Evolutionary conservation across 2,888 invertebrate genomes (phyloP).

Genomic region (Drosophila cyrtoloma): DNA sequence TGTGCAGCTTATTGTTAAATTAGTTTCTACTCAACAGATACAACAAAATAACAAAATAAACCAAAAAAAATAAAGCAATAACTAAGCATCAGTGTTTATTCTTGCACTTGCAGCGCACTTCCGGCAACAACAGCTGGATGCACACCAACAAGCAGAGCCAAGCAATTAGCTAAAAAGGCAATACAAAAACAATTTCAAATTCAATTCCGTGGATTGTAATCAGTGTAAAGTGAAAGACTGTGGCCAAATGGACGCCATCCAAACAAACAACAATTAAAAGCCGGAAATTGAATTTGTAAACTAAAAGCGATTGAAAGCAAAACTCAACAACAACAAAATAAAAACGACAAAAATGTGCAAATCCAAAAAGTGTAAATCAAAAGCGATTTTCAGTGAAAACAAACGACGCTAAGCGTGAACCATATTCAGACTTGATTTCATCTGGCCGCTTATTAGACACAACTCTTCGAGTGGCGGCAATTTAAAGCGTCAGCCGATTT

Average conservation of each 20-base stretch:
- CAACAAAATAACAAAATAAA: neutral
- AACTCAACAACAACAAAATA: conserved; percentile 18
- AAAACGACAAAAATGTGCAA: conserved; percentile 42
- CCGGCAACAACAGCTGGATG: conserved; percentile 73
- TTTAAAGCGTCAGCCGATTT: conserved; percentile 37
- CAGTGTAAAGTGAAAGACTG: conserved; percentile 32
- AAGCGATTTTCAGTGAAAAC: conserved; percentile 44
- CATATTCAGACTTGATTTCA: conserved; percentile 75
- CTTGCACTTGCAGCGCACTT: conserved; percentile 71
- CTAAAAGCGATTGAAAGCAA: conserved; percentile 27
- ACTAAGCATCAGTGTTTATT: conserved; percentile 60
- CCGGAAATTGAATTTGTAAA: conserved; percentile 63
- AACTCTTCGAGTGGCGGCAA: conserved; percentile 23
- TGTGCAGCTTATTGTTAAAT: conserved; percentile 8
- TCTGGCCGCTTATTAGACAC: conserved; percentile 50
- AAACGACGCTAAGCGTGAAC: conserved; percentile 23
- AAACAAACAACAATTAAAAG: conserved; percentile 44
- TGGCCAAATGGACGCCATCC: conserved; percentile 28
- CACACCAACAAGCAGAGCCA: conserved; percentile 42
- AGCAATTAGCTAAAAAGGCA: conserved; percentile 26
- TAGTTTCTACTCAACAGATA: conserved; percentile 24
- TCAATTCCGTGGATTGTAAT: conserved; percentile 37
- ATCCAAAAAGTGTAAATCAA: conserved; percentile 55
- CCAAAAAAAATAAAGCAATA: conserved; percentile 13
- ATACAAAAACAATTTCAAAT: conserved; percentile 15